Conservation (phyloP, 1,140 invertebrate genomes). For the Scaptomyza montana region DNA sequence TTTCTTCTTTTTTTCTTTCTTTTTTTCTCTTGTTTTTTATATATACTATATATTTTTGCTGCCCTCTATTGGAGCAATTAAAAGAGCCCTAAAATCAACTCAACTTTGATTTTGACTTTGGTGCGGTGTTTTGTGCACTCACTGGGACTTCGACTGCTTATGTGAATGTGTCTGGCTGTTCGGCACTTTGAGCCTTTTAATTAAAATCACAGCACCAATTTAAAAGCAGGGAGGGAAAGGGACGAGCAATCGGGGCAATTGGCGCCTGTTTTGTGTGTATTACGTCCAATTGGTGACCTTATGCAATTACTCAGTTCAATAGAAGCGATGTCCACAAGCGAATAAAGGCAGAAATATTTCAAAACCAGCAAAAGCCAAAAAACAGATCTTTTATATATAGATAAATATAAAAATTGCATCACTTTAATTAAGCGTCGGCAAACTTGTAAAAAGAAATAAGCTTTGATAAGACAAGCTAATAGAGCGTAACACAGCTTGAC, state of each 20-base stretch:
- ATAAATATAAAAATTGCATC: neutral
- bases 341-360: slow-evolving; percentile 35
- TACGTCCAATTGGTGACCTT: slow-evolving; percentile 54
- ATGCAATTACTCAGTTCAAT: slow-evolving; percentile 77
- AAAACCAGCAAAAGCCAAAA: slow-evolving; percentile 17
- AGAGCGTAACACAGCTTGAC: slow-evolving; percentile 1
- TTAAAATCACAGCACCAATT: slow-evolving; percentile 76
- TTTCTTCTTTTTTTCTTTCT: slow-evolving; percentile 30
- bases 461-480: neutral
- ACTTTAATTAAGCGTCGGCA: too few species aligned
- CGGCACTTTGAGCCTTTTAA: slow-evolving; percentile 57
- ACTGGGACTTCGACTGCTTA: slow-evolving; percentile 33
- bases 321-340: slow-evolving; percentile 46
- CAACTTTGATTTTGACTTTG: slow-evolving; percentile 69
- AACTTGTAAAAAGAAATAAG: neutral
- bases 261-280: slow-evolving; percentile 32
- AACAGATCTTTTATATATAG: too few species aligned
- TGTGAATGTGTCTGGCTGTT: slow-evolving; percentile 14
- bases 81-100: slow-evolving; percentile 69
- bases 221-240: slow-evolving; percentile 37
- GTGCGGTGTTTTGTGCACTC: slow-evolving; percentile 45
- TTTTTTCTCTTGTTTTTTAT: slow-evolving; percentile 25
- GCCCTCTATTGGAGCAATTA: slow-evolving; percentile 60
- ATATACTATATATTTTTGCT: slow-evolving; percentile 1
- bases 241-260: slow-evolving; percentile 15